A percentile compares a stretch with the other conserved stretches of the same genome.
phyloP scores from a whole-genome alignment of 2,888 invertebrate species.

The Pollenia labialis region DNA sequence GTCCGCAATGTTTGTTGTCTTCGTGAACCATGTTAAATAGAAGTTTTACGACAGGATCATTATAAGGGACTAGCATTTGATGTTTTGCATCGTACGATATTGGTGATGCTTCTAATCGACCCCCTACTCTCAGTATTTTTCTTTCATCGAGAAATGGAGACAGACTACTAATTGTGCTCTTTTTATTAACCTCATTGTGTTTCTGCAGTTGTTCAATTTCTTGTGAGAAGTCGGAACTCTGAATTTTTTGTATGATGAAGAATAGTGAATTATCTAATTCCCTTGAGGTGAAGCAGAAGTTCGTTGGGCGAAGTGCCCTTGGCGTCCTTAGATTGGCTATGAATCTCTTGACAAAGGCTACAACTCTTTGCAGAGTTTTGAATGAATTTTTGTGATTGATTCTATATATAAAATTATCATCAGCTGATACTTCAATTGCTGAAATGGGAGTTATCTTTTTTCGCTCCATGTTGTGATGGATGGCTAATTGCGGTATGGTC shows the following conservation, averaged over 20 bases:
- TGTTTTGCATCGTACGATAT: background rate
- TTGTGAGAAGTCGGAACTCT: background rate
- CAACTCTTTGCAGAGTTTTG: background rate
- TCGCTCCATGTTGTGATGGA: background rate
- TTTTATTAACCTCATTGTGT: too few species aligned
- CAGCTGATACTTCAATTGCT: background rate
- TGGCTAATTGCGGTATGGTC: background rate
- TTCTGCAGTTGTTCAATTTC: background rate
- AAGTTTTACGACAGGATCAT: background rate
- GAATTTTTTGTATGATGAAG: background rate
- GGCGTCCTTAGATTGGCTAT: background rate
- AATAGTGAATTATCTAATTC: too few species aligned
- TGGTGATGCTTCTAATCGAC: background rate
- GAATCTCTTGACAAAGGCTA: too few species aligned
- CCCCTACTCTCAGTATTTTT: background rate
- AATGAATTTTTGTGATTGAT: background rate
- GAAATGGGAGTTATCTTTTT: background rate
- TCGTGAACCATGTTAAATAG: background rate
- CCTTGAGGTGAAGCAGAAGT: background rate
- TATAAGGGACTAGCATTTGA: background rate
- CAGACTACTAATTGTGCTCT: too few species aligned
- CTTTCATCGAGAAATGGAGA: too few species aligned
- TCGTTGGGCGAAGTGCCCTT: background rate
- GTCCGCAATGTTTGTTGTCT: too few species aligned
- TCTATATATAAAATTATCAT: too few species aligned